Conservation (phyloP, 1,140 invertebrate genomes). For the Stegodyphus mimosarum region DNA sequence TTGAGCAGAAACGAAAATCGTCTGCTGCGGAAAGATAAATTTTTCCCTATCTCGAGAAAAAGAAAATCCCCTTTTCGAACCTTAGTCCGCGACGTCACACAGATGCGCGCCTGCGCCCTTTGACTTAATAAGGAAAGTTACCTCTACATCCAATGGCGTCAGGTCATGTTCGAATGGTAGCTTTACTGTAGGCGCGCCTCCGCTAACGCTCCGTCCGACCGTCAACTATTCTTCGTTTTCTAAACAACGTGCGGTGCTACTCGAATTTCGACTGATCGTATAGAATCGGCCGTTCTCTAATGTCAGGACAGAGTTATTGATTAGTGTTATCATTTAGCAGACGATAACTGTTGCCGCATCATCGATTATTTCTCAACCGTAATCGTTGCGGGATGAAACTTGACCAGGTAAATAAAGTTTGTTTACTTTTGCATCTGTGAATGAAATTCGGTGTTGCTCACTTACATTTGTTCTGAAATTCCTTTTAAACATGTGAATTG, state of each 20-base stretch:
- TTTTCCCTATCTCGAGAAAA: neutral
- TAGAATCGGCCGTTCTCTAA: neutral
- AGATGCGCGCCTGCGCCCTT: conserved; percentile 54
- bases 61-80: conserved; percentile 9
- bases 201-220: conserved; percentile 7
- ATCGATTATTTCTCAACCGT: neutral
- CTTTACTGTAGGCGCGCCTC: conserved; percentile 49
- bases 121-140: conserved; percentile 61
- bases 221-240: neutral
- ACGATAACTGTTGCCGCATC: neutral
- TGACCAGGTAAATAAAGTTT: conserved; percentile 39
- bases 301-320: neutral
- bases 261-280: neutral
- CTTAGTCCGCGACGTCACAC: conserved; percentile 33
- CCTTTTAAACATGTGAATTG: too few species aligned
- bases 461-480: too few species aligned
- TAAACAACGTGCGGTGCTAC: conserved; percentile 39
- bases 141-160: conserved; percentile 60
- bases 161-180: conserved; percentile 43
- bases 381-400: conserved; percentile 21
- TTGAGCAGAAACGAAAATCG: neutral
- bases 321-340: neutral
- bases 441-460: too few species aligned
- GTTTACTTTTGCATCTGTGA: conserved; percentile 11
- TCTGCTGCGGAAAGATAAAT: neutral